phyloP scores from a whole-genome alignment of 2,888 invertebrate genomes.

The Eulithis testata region DNA sequence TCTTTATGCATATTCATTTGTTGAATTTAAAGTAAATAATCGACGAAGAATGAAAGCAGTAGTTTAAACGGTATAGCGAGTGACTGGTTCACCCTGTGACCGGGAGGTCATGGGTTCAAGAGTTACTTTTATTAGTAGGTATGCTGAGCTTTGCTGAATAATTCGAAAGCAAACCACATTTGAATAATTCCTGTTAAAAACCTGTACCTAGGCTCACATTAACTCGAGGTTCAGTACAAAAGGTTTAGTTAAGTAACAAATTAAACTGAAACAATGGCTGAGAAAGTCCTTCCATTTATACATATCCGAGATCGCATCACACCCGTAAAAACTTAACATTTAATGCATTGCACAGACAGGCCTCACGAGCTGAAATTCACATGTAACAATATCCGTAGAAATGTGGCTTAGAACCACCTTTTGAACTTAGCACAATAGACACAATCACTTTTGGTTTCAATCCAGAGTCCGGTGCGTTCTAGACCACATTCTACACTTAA shows the following conservation, averaged over 20 bases:
- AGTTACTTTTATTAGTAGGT: slow-evolving; percentile 9
- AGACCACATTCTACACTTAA: slow-evolving; percentile 74
- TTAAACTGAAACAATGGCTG: slow-evolving; percentile 40
- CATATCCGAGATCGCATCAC: slow-evolving; percentile 38
- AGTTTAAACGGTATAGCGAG: slow-evolving; percentile 2
- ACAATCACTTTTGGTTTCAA: slow-evolving; percentile 39
- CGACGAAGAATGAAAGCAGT: not conserved
- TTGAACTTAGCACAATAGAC: slow-evolving; percentile 35
- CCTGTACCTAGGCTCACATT: slow-evolving; percentile 1
- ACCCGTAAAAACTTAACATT: slow-evolving; percentile 38
- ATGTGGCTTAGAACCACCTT: slow-evolving; percentile 76
- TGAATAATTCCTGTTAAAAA: not conserved
- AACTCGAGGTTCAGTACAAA: slow-evolving; percentile 19
- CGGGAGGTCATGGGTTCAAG: slow-evolving; percentile 22
- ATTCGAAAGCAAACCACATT: not conserved
- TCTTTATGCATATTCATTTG: not conserved
- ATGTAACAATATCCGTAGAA: slow-evolving; percentile 68
- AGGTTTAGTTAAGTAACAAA: slow-evolving; percentile 29
- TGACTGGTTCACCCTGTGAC: slow-evolving; percentile 3
- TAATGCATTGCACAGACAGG: slow-evolving; percentile 30
- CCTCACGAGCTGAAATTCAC: slow-evolving; percentile 50
- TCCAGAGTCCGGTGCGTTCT: slow-evolving; percentile 65
- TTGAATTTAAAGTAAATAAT: not conserved
- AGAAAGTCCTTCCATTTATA: slow-evolving; percentile 43
- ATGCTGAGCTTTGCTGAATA: slow-evolving; percentile 1